These are phyloP conservation scores for Theodoxus fluviatilis DNA, from an alignment of 2,888 invertebrate genomes.

Conservation along the genomic window DNA sequence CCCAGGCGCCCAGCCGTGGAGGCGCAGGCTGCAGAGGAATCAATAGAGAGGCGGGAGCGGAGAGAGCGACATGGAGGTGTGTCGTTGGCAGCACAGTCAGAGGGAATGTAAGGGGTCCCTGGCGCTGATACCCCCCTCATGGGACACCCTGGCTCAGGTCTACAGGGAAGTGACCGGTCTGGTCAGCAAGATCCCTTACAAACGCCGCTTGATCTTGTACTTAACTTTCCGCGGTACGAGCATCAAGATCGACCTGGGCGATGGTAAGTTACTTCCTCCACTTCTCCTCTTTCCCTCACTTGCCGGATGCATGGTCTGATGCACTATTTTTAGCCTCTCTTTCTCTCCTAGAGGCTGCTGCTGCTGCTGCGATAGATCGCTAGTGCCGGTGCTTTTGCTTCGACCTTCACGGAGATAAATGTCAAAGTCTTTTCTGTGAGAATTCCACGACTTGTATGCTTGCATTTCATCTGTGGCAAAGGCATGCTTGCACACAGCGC, in stretches of 20 bases:
- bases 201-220: slow-evolving; percentile 36
- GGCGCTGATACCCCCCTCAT: slow-evolving; percentile 32
- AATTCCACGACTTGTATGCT: too few relatives aligned
- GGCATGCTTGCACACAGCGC: too few relatives aligned
- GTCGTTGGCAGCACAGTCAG: slow-evolving; percentile 31
- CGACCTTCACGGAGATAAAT: too few relatives aligned
- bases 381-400: too few relatives aligned
- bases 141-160: slow-evolving; percentile 32
- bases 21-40: slow-evolving; percentile 25
- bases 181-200: slow-evolving; percentile 35
- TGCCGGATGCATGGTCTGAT: not conserved
- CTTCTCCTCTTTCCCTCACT: not conserved
- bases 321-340: not conserved
- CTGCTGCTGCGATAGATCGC: too few relatives aligned
- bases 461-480: too few relatives aligned
- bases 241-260: slow-evolving; percentile 39
- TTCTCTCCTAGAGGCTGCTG: too few relatives aligned
- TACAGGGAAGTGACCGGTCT: slow-evolving; percentile 34
- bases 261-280: slow-evolving; percentile 39
- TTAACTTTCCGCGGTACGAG: slow-evolving; percentile 37
- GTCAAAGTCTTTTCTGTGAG: too few relatives aligned
- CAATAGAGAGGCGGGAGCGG: slow-evolving; percentile 28
- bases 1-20: slow-evolving; percentile 25
- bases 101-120: slow-evolving; percentile 25
- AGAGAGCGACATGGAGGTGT: slow-evolving; percentile 32